Conservation (phyloP, 2,888 invertebrate genomes). For the Drosophila quinaria region DNA sequence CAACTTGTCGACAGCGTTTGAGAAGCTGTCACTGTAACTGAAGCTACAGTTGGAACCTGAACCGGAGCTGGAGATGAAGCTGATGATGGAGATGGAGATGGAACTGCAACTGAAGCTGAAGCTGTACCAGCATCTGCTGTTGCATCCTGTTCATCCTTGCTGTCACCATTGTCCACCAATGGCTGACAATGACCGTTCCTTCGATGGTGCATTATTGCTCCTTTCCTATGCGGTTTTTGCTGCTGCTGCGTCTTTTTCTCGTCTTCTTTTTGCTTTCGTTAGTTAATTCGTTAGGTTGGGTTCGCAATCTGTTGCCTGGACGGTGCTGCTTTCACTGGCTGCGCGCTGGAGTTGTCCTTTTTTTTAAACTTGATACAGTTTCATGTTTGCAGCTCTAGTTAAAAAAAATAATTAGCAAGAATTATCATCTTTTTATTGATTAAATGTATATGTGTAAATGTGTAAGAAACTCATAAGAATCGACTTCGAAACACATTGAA, state of each 20-base stretch:
- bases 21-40: constrained; percentile 2
- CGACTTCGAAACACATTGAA: too few species aligned
- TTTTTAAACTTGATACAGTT: constrained; percentile 22
- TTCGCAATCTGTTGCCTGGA: constrained; percentile 48
- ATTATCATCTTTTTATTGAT: neutral
- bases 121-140: too few species aligned
- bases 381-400: constrained; percentile 45
- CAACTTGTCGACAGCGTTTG: constrained; percentile 38
- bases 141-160: constrained; percentile 24
- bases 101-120: neutral
- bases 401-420: neutral
- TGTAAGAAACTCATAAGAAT: too few species aligned
- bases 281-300: constrained; percentile 5
- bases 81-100: neutral
- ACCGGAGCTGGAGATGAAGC: neutral
- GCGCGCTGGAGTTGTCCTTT: constrained; percentile 12
- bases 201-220: constrained; percentile 39
- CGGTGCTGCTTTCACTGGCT: constrained; percentile 6
- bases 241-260: neutral
- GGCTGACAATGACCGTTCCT: constrained; percentile 44
- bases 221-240: neutral
- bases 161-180: constrained; percentile 33
- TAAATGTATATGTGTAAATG: too few species aligned
- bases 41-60: neutral
- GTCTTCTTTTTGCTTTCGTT: neutral